These are phyloP conservation scores for Mirounga angustirostris DNA, from an alignment of 2,113 vertebrate genomes.

Conservation along the genomic window DNA sequence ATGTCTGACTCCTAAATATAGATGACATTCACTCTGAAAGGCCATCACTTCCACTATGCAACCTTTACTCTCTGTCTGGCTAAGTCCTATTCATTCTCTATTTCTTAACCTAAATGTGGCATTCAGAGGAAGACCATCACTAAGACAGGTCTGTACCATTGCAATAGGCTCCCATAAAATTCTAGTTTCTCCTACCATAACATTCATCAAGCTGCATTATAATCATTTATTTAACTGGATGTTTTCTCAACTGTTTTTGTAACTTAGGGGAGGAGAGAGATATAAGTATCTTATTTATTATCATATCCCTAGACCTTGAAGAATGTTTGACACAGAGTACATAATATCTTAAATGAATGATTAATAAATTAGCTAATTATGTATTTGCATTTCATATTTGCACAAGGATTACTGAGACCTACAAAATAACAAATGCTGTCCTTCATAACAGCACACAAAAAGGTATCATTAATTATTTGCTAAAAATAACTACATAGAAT, in stretches of 20 bases:
- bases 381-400: neutral
- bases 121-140: neutral
- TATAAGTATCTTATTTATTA: neutral
- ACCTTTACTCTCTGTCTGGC: neutral
- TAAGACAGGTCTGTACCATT: neutral
- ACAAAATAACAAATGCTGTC: neutral
- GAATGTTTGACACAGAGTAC: neutral
- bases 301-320: neutral
- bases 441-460: neutral
- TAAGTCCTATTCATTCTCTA: neutral
- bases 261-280: neutral
- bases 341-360: slow-evolving; percentile 41
- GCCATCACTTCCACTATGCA: neutral
- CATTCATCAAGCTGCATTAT: neutral
- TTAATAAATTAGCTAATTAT: slow-evolving; percentile 29
- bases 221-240: neutral
- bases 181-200: neutral
- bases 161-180: neutral
- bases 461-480: neutral
- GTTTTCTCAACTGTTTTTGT: slow-evolving; percentile 37
- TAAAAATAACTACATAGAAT: slow-evolving; percentile 22
- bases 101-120: slow-evolving; percentile 18
- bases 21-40: neutral
- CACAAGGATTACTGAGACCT: neutral
- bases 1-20: slow-evolving; percentile 7